These are phyloP conservation scores for Echeneis naucrates DNA, from an alignment of 2,797 vertebrate genomes.

Conservation along the genomic window DNA sequence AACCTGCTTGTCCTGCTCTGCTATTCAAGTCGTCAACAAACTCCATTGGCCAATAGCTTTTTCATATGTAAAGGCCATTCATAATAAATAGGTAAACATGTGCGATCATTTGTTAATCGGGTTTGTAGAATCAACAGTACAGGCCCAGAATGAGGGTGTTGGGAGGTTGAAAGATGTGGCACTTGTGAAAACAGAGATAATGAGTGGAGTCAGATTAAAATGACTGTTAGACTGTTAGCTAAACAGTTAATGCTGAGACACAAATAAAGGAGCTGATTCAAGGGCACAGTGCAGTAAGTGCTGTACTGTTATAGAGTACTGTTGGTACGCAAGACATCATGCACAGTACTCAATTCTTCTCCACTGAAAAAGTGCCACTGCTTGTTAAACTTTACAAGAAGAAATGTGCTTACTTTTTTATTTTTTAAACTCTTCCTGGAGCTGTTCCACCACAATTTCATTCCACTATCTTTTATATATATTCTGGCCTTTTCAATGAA, in stretches of 20 bases:
- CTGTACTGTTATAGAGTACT: not conserved
- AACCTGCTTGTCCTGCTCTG: not conserved
- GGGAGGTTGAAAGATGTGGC: too few species aligned
- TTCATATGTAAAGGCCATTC: too few species aligned
- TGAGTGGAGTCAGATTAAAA: too few species aligned
- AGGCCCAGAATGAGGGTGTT: too few species aligned
- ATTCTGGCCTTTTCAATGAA: not conserved
- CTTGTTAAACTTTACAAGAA: not conserved
- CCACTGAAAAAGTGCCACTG: not conserved
- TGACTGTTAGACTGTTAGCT: not conserved
- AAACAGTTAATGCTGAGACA: not conserved
- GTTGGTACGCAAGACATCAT: too few species aligned
- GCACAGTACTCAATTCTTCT: not conserved
- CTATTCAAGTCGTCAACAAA: not conserved
- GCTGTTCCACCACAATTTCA: not conserved
- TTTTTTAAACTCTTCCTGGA: not conserved
- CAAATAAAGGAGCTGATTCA: not conserved
- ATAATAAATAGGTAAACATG: too few species aligned
- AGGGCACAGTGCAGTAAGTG: not conserved
- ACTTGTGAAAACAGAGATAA: too few species aligned
- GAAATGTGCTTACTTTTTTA: not conserved
- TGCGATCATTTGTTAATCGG: too few species aligned
- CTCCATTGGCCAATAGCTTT: not conserved
- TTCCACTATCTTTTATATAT: too few species aligned
- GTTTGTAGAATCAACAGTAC: too few species aligned